These are phyloP conservation scores for Timandra comae DNA, from an alignment of 2,888 invertebrate species.

Conservation along the genomic window DNA sequence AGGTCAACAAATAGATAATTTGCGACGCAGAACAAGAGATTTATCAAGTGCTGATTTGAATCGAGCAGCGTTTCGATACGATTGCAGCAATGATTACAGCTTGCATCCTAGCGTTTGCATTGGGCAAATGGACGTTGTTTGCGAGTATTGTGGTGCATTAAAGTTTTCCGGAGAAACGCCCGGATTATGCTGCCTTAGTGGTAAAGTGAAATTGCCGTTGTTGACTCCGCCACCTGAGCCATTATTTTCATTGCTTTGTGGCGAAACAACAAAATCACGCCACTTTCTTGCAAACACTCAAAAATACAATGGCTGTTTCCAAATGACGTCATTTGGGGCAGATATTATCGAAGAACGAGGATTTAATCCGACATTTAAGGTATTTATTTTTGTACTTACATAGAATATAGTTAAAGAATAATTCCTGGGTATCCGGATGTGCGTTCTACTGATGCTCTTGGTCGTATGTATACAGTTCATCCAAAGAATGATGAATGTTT, in stretches of 20 bases:
- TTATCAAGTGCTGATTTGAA: conserved; percentile 31
- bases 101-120: conserved; percentile 18
- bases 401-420: no score
- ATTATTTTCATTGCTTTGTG: conserved; percentile 25
- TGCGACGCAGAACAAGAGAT: conserved; percentile 28
- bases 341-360: conserved; percentile 27
- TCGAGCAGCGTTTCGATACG: conserved; percentile 31
- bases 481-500: conserved; percentile 20
- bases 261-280: conserved; percentile 29
- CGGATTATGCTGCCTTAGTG: conserved; percentile 17
- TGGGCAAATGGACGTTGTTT: conserved; percentile 27
- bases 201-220: conserved; percentile 18
- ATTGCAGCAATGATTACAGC: conserved; percentile 25
- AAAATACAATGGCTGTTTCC: conserved; percentile 35
- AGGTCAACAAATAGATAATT: conserved; percentile 27
- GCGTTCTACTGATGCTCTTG: conserved; percentile 20
- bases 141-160: conserved; percentile 27
- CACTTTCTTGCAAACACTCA: conserved; percentile 35
- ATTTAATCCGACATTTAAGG: conserved; percentile 25
- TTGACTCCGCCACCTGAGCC: conserved; percentile 26
- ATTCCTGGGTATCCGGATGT: conserved; percentile 1
- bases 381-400: neutral
- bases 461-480: conserved; percentile 13
- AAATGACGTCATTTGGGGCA: conserved; percentile 38
- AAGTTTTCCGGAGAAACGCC: conserved; percentile 16